Evolutionary conservation across 2,113 vertebrate species (phyloP), one percentile per base, ranked within the genome.

Genomic region (Perognathus longimembris): DNA sequence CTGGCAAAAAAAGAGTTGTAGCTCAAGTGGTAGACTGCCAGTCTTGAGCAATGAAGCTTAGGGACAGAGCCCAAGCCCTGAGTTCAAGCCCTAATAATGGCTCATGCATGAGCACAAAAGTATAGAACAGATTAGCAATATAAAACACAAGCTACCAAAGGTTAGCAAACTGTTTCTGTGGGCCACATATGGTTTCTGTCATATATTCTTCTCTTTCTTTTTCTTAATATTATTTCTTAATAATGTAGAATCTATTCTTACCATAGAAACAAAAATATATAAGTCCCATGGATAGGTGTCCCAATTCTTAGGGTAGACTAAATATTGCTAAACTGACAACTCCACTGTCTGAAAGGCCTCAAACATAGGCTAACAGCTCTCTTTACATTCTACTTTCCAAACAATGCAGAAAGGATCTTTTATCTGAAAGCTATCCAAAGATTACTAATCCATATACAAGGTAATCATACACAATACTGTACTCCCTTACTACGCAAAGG

Each of bases 381-480:
- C 36, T 88, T 92, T 74, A 92, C 12, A 87, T 69, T 91, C 45
- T 92, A 59, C 30, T 95, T 95, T 83, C 70, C 38, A 78, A 50
- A 93, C 28, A 30, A 90, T 75, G 20, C 8, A 95, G n/a, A 61
- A 92, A 88, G 9, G 34, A 2, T 88, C n/a, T 45, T 45, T 89
- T 67, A 81, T 57, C 30, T 90, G 45, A 92, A 87, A 89, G 30
- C 45, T 74, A 86, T 67, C 57, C 85, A 87, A 89, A 85, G 36
- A 93, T 85, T 89, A 92, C n/a, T 81, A 18, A 24, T 38, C 63
- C 42, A 77, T 24, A 42, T 70, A 70, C 28, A 12, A 92, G 32
- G 89, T 18, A 79, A 79, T 86, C 42, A 78, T 71, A 66, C 76
- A 95, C 6, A 89, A 45, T 71, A 71, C 28, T 36, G 42, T 91